Conservation (phyloP, 1,140 invertebrate genomes). For the Eulimnadia texana region DNA sequence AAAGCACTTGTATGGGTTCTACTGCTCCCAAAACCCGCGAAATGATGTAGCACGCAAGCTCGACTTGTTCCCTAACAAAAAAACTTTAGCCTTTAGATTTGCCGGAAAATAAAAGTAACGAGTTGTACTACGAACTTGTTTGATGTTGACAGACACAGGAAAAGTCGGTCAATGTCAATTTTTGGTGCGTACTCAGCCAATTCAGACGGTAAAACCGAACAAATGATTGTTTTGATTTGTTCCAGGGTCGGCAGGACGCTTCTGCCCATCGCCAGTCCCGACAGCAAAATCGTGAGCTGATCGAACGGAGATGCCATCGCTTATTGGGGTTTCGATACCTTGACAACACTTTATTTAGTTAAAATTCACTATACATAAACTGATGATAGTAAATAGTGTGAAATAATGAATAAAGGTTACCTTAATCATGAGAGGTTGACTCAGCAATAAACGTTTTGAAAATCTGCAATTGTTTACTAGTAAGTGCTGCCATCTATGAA, state of each 20-base stretch:
- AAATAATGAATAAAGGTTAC: too few relatives aligned
- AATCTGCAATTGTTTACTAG: too few relatives aligned
- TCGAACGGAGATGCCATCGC: conserved; percentile 8
- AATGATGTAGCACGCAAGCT: conserved; percentile 2
- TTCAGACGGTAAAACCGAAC: neutral
- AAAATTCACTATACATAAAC: too few relatives aligned
- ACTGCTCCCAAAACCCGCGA: neutral
- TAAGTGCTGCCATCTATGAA: too few relatives aligned
- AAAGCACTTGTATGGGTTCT: neutral
- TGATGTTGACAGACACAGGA: conserved; percentile 1
- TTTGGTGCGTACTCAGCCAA: neutral
- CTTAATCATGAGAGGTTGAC: too few relatives aligned
- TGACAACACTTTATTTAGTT: too few relatives aligned
- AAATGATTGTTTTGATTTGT: neutral
- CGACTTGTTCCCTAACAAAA: neutral
- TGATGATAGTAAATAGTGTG: too few relatives aligned
- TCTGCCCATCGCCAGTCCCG: neutral
- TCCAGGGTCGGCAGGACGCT: neutral
- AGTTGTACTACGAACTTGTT: neutral
- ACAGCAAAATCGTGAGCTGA: neutral
- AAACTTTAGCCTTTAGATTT: neutral
- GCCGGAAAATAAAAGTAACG: neutral
- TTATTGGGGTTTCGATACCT: too few relatives aligned
- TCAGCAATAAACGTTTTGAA: too few relatives aligned
- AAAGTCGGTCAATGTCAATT: conserved; percentile 5